Conservation (phyloP, 2,888 invertebrate genomes). For the Acanthosepion esculentum region DNA sequence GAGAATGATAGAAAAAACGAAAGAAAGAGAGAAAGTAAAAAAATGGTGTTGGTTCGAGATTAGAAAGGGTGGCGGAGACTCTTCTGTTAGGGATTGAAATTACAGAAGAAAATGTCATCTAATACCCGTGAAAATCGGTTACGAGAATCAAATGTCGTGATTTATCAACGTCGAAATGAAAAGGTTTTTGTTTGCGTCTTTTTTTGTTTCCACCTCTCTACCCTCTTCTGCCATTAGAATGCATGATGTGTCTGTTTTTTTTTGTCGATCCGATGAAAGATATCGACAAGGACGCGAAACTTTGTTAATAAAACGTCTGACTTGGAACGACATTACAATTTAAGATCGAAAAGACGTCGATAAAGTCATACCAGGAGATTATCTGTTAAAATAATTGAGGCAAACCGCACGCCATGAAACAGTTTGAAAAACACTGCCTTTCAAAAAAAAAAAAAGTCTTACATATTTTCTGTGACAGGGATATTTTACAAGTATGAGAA, state of each 20-base stretch:
- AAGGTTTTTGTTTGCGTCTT: not conserved
- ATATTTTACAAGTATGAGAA: too few species aligned
- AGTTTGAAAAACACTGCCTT: too few species aligned
- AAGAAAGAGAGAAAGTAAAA: not conserved
- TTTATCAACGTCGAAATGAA: not conserved
- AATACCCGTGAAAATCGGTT: not conserved
- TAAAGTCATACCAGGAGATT: too few species aligned
- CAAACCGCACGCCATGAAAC: too few species aligned
- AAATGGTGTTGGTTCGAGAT: not conserved
- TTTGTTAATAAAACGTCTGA: not conserved
- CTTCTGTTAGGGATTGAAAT: not conserved
- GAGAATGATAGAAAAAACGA: not conserved
- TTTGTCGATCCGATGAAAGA: not conserved
- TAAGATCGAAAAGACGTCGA: too few species aligned
- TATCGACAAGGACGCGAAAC: not conserved
- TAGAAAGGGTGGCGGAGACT: not conserved
- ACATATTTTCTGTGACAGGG: too few species aligned
- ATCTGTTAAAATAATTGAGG: too few species aligned
- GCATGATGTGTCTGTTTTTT: not conserved
- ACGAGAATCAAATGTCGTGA: not conserved
- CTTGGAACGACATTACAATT: not conserved
- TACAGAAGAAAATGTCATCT: not conserved
- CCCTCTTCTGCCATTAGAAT: not conserved
- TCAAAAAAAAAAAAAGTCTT: too few species aligned
- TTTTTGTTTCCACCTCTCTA: not conserved